Evolutionary conservation across 2,888 invertebrate species (phyloP), one percentile per base, ranked within the genome.

Genomic region (Rhogogaster chlorosoma): DNA sequence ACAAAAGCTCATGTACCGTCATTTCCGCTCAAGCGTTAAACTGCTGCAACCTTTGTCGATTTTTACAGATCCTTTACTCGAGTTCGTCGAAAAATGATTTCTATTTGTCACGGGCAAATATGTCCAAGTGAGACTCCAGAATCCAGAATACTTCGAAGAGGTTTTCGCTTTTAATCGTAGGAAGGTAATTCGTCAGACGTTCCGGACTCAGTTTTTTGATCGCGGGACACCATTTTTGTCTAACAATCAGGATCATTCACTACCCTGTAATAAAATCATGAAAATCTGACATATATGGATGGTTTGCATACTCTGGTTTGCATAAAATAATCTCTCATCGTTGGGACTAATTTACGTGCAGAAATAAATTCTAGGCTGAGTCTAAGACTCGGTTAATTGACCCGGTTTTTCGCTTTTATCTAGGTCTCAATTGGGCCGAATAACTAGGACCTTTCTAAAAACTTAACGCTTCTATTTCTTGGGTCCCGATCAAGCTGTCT

Each of bases 1-100:
- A 36, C 70, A 15, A 70, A 70, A 36, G 70, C 70, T 61, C 61
- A 22, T 26, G 26, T 26, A 61, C 61, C 61, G 61, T 75, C 49
- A 75, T 15, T 75, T 75, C 45, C 26, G 75, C 45, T 75, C n/a
- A 32, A 10, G 18, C 38, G 38, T 12, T 36, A n/a, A 36, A 73
- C 18, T 45, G 2, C 26, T 36, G 45, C 22, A 73, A n/a, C n/a
- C 26, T 75, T 26, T 49, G 26, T n/a, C 22, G 15, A 22, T 42
- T 26, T 45, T 42, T 75, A 22, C 75, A 36, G 10, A 45, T 36
- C 75, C 26, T 75, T 26, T 10, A 45, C 12, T 29, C 42, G 12
- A 15, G 29, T 70, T 70, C 18, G 9, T 36, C 9, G 53, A 36
- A 70, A 70, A 32, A 32, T 12, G 22, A 70, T 22, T 18, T 36